Evolutionary conservation across 2,888 invertebrate genomes (phyloP).

Genomic region (Ichneumoninae sp.): DNA sequence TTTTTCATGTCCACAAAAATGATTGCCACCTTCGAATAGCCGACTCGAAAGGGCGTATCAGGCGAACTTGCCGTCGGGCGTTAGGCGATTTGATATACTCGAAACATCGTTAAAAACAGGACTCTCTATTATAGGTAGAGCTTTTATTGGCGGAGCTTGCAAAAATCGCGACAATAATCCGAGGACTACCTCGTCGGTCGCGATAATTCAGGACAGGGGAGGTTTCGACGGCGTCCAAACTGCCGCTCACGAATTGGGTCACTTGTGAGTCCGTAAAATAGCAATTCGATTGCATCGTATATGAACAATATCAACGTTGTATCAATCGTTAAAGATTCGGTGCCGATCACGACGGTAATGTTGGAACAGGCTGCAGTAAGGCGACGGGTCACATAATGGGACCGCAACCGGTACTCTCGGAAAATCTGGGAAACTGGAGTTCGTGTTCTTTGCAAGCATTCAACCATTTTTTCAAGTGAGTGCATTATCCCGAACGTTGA

Average conservation of each 20-base stretch:
- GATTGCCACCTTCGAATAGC: too few relatives aligned
- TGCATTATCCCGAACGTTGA: too few relatives aligned
- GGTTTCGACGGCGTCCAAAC: conserved; percentile 46
- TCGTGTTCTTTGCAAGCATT: conserved; percentile 23
- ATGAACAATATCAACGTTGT: not conserved
- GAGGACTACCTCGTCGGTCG: not conserved
- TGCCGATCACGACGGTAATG: conserved; percentile 29
- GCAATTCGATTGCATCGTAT: not conserved
- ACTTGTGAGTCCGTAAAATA: conserved; percentile 40
- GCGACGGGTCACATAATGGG: conserved; percentile 40
- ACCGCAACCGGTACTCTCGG: not conserved
- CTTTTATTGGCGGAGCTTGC: conserved; percentile 21
- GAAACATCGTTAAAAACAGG: too few relatives aligned
- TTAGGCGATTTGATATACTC: too few relatives aligned
- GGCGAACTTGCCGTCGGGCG: too few relatives aligned
- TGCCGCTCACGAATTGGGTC: conserved; percentile 58
- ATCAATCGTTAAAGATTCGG: conserved; percentile 36
- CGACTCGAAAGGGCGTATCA: too few relatives aligned
- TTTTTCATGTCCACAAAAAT: too few relatives aligned
- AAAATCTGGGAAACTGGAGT: conserved; percentile 40
- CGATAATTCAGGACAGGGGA: conserved; percentile 33
- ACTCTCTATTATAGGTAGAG: conserved; percentile 13
- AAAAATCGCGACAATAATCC: too few relatives aligned
- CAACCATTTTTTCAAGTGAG: not conserved
- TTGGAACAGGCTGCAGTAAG: not conserved